Evolutionary conservation across 1,140 invertebrate species (phyloP), one percentile per base, ranked within the genome.

Genomic region (Sycobia sp.): DNA sequence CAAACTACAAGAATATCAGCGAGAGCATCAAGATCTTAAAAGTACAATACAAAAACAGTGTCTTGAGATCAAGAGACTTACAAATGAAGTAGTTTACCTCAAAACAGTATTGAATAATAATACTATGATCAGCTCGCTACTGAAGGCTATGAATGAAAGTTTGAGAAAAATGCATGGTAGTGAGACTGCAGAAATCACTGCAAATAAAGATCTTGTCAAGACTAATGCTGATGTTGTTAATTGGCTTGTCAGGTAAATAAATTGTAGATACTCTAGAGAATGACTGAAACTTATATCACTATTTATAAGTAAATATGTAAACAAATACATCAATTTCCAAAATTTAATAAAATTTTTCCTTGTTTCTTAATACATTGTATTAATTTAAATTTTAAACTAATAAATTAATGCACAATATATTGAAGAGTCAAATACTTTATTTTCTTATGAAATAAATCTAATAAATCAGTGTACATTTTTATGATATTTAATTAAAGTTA

Each of bases 91-190:
- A 1, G 74, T 75, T 47, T 86, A 86, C 66, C 68, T 85, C 13
- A 79, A 80, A 65, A 82, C 77, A 32, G 75, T 86, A 2, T 63
- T 87, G n/a, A 77, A 80, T 0, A 86, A 87, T 60, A 82, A 79
- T 46, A 76, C 76, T 1, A 73, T 75, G 16, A 82, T 86, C 3
- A 74, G 79, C 0, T 74, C 70, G 13, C 67, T 86, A 11, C 64
- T 86, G 0, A 76, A 76, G 59, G 73, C 76, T 10, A 82, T 86
- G 27, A 81, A 80, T 20, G 67, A 73, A 1, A 70, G 69, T 25
- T 47, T 73, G 1, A 56, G 53, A 11, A 71, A 43, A 4, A 20
- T 65, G 56, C 55, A 65, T n/a, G 47, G 62, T 0, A 32, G n/a
- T 25, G 9, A 11, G 18, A 34, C n/a, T 20, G 0, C 3, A 9